phyloP scores from a whole-genome alignment of 2,797 vertebrate species.

The Eidolon dupreanum region DNA sequence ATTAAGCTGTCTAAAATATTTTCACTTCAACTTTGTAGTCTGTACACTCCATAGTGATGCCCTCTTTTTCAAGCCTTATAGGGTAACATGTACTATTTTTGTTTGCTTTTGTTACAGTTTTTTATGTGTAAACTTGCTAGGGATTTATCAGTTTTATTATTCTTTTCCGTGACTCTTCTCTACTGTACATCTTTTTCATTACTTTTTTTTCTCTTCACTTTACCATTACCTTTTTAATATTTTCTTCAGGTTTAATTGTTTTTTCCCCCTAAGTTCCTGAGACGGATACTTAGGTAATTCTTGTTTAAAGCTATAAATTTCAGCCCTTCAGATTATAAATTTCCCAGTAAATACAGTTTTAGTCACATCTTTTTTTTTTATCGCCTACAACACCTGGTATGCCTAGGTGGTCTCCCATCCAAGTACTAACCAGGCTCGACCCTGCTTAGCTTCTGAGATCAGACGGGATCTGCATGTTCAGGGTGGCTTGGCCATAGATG shows the following conservation, averaged over 20 bases:
- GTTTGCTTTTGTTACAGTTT: not conserved
- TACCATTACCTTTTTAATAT: not conserved
- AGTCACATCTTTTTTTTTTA: not conserved
- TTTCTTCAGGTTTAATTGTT: not conserved
- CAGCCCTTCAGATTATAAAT: not conserved
- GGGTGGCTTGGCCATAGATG: not conserved
- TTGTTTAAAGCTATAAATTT: not conserved
- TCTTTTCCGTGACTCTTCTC: not conserved
- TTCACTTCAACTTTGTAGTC: not conserved
- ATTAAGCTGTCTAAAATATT: not conserved
- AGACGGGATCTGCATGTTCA: too few species aligned
- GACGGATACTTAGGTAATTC: not conserved
- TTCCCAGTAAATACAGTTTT: not conserved
- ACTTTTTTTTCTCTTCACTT: not conserved
- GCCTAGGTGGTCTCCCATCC: too few species aligned
- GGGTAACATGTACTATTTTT: not conserved
- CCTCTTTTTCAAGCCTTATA: not conserved
- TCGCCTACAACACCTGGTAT: too few species aligned
- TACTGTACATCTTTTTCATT: not conserved
- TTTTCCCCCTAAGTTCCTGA: not conserved
- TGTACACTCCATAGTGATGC: not conserved
- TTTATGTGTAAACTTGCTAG: not conserved
- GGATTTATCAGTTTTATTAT: not conserved
- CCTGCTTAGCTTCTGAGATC: too few species aligned
- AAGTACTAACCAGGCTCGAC: too few species aligned